Conservation (phyloP, 2,113 vertebrate species). For the Malaclemys terrapin region DNA sequence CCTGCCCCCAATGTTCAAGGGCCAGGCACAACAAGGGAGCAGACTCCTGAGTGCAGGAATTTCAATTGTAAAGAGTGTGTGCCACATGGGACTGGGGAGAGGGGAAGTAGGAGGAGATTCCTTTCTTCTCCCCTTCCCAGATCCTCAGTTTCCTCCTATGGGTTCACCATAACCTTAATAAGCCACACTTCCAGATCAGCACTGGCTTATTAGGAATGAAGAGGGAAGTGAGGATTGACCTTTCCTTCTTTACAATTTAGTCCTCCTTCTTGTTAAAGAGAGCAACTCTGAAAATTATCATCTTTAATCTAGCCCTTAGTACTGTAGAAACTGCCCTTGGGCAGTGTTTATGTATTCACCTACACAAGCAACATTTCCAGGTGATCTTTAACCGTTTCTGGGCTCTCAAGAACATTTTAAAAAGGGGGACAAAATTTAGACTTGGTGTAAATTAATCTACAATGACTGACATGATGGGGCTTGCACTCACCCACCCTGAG, state of each 20-base stretch:
- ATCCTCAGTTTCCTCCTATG: neutral
- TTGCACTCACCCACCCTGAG: too few relatives aligned
- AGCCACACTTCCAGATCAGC: neutral
- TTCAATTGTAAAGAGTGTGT: neutral
- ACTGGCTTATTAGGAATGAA: neutral
- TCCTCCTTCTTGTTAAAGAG: neutral
- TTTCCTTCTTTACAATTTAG: neutral
- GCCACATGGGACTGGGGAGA: neutral
- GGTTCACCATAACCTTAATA: rapidly evolving
- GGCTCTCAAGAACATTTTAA: neutral
- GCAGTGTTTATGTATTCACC: neutral
- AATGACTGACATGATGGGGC: too few relatives aligned
- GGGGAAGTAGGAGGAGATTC: neutral
- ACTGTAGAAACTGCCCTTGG: neutral
- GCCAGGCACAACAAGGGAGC: neutral
- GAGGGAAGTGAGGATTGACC: neutral
- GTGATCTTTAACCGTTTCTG: neutral
- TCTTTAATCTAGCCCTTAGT: neutral
- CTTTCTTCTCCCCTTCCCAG: neutral
- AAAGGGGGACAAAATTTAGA: neutral
- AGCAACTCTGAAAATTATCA: neutral
- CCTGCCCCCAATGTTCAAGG: neutral
- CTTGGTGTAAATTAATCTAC: neutral
- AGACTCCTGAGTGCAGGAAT: neutral
- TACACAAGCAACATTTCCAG: neutral